Evolutionary conservation across 1,140 invertebrate genomes (phyloP), one percentile per base, ranked within the genome.

Genomic region (Batillaria attramentaria): DNA sequence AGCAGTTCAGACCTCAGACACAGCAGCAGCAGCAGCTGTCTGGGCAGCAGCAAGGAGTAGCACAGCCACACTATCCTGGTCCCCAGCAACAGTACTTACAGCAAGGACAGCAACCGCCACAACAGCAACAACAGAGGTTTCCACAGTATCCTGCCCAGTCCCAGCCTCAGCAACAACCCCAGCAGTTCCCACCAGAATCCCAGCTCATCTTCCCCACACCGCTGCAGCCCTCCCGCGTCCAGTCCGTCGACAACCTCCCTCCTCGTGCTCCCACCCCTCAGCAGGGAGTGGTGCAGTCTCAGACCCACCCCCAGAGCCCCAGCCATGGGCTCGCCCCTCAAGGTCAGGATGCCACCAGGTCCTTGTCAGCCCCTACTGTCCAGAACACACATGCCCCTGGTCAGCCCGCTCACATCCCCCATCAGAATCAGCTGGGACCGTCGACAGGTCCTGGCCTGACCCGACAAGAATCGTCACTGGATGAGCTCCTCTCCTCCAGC

Each of bases 401-500:
- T 68, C 60, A 37, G 41, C 75, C 37, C 37, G 20, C 28, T 42
- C 33, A 35, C 43, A 35, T 41, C 65, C 42, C 43, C 62, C 57
- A 54, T 42, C 70, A 60, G 43, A 57, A 54, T 28, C 54, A 79
- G 46, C 31, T 68, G 73, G 35, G 31, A 3, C n/a, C 42, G 16
- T 37, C 72, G 41, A n/a, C 24, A 18, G 46, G 75, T 3, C 39
- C 73, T 24, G 80, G 73, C 54, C 80, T 85, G 20, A 69, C 80
- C 8, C 77, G 83, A 42, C 84, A 88, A 60, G 85, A 83, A 16
- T 87, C 89, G 3, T 89, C 89, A 3, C 81, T 89, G n/a, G 90
- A 91, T 80, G 89, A 91, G 57, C 86, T 89, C 37, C 93, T 79
- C 92, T 95, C 70, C 93, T 94, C 89, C 93, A 95, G 88, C 93